Evolutionary conservation across 2,888 invertebrate species (phyloP).

Genomic region (Spicauda simplicius): DNA sequence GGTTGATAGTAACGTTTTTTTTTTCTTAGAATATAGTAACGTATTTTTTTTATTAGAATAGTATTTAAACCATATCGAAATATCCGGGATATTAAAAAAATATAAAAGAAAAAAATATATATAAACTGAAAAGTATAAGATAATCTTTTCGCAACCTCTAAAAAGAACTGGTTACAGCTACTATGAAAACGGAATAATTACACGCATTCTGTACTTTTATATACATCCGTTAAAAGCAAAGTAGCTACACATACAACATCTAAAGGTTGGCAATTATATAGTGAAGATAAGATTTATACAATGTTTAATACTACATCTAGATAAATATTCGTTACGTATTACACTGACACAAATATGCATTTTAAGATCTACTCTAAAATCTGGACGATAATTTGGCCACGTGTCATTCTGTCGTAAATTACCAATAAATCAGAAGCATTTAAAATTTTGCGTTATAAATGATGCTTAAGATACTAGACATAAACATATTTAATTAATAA

Average conservation of each 20-base stretch:
- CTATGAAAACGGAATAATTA: not conserved
- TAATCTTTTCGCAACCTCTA: too few species aligned
- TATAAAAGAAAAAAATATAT: not conserved
- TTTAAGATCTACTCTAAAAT: conserved; percentile 50
- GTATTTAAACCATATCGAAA: too few species aligned
- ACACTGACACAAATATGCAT: conserved; percentile 43
- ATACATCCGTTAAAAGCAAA: not conserved
- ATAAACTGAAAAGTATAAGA: too few species aligned
- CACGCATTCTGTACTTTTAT: not conserved
- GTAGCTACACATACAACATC: conserved; percentile 13
- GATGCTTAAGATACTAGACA: conserved; percentile 16
- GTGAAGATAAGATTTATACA: conserved; percentile 28
- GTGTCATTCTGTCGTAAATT: conserved; percentile 56
- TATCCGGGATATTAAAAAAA: too few species aligned
- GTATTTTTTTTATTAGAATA: too few species aligned
- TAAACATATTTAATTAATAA: conserved; percentile 5
- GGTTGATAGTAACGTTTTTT: too few species aligned
- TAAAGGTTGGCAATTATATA: conserved; percentile 7
- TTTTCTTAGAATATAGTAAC: too few species aligned
- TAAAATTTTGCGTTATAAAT: conserved; percentile 28
- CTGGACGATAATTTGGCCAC: conserved; percentile 84
- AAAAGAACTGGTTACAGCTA: not conserved
- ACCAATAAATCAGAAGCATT: conserved; percentile 31
- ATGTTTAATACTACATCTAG: conserved; percentile 18
- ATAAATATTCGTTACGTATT: conserved; percentile 27